Conservation (phyloP, 2,113 vertebrate species). For the Cacatua alba region DNA sequence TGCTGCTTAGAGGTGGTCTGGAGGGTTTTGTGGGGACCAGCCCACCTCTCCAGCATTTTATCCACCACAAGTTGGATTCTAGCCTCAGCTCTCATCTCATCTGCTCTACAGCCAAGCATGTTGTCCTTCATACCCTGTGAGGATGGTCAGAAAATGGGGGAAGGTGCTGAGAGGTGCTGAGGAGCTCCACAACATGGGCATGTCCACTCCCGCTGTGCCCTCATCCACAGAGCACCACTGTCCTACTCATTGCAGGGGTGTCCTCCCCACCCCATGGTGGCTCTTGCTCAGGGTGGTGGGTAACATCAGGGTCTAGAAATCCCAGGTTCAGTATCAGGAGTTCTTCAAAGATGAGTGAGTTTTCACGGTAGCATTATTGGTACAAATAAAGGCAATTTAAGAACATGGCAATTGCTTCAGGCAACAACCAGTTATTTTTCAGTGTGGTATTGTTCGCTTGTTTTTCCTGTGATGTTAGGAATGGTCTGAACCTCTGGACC, state of each 20-base stretch:
- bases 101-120: neutral
- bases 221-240: rapidly evolving
- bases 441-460: neutral
- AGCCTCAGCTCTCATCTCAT: neutral
- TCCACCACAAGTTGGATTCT: neutral
- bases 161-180: neutral
- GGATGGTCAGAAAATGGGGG: neutral
- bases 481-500: neutral
- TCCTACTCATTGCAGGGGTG: rapidly evolving
- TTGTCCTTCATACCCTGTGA: neutral
- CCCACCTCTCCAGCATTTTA: neutral
- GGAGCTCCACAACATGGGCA: rapidly evolving
- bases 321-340: neutral
- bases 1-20: neutral
- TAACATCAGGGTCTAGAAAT: neutral
- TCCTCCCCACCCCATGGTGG: neutral
- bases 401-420: neutral
- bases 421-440: neutral
- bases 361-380: neutral
- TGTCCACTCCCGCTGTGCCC: rapidly evolving
- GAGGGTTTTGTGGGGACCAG: neutral
- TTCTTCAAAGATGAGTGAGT: neutral
- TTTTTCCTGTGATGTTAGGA: neutral
- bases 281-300: rapidly evolving
- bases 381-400: neutral